A percentile compares a stretch with the other conserved stretches of the same genome.
These are phyloP conservation scores for Gouania willdenowi DNA, from an alignment of 2,797 vertebrate genomes.

Conservation along the genomic window DNA sequence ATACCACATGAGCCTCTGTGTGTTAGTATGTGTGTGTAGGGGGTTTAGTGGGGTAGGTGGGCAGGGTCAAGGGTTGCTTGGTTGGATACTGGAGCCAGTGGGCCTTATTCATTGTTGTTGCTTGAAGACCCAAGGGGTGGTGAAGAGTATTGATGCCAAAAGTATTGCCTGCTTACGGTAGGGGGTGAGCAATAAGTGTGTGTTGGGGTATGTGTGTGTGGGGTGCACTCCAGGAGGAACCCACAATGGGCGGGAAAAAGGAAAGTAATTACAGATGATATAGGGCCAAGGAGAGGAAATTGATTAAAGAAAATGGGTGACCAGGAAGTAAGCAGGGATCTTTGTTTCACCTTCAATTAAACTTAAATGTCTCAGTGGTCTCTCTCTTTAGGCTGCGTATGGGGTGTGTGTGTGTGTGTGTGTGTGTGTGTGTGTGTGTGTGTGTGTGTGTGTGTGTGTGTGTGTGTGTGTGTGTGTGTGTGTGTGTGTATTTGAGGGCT, in stretches of 20 bases:
- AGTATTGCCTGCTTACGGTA: slow-evolving; percentile 58
- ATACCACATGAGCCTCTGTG: slow-evolving; percentile 27
- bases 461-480: neutral
- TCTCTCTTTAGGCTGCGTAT: slow-evolving; percentile 38
- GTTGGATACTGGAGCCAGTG: slow-evolving; percentile 71
- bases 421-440: neutral
- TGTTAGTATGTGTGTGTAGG: slow-evolving; percentile 7
- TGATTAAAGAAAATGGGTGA: slow-evolving; percentile 72
- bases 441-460: neutral
- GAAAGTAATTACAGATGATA: slow-evolving; percentile 72
- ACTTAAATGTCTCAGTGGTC: slow-evolving; percentile 64
- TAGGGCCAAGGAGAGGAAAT: slow-evolving; percentile 70
- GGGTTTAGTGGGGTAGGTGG: slow-evolving; percentile 47
- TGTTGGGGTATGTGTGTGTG: slow-evolving; percentile 26
- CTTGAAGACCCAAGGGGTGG: slow-evolving; percentile 42
- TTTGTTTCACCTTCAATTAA: slow-evolving; percentile 69
- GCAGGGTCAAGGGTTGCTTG: slow-evolving; percentile 59
- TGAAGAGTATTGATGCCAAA: slow-evolving; percentile 56
- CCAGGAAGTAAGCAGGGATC: slow-evolving; percentile 61
- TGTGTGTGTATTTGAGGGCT: neutral
- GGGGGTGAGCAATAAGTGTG: slow-evolving; percentile 51
- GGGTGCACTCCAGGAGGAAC: slow-evolving; percentile 35
- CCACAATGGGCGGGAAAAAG: slow-evolving; percentile 45
- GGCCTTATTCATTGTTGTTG: slow-evolving; percentile 63
- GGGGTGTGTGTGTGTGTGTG: slow-evolving; percentile 10